These are phyloP conservation scores for Platycheirus albimanus DNA, from an alignment of 2,888 invertebrate species.

Conservation along the genomic window DNA sequence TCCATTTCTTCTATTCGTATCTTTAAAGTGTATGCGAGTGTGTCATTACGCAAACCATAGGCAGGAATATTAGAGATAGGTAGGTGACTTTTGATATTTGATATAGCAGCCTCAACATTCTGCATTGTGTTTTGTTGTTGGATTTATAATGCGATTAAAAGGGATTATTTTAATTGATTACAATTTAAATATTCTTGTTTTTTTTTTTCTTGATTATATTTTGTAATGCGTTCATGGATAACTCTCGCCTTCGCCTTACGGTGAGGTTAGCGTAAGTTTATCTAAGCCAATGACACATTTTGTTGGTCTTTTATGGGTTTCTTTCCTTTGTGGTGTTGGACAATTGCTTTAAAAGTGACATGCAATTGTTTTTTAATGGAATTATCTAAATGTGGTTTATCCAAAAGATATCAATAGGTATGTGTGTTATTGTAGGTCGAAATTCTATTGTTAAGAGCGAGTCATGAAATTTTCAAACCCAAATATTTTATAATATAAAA, in stretches of 20 bases:
- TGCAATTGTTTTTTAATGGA: too few relatives aligned
- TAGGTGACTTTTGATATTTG: conserved; percentile 51
- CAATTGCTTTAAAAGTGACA: background rate
- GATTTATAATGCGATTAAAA: conserved; percentile 72
- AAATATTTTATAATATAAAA: too few relatives aligned
- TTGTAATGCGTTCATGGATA: background rate
- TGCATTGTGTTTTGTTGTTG: conserved; percentile 33
- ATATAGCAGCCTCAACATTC: too few relatives aligned
- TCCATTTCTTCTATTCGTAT: conserved; percentile 38
- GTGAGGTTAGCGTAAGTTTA: too few relatives aligned
- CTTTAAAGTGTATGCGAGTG: conserved; percentile 1
- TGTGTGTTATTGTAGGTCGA: too few relatives aligned
- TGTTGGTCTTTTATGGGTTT: background rate
- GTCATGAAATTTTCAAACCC: too few relatives aligned
- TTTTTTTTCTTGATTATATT: too few relatives aligned
- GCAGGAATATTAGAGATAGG: conserved; percentile 6
- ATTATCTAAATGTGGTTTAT: too few relatives aligned
- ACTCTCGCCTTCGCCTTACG: too few relatives aligned
- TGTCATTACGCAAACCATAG: conserved; percentile 60
- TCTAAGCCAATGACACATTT: background rate
- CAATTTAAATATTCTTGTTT: conserved; percentile 59
- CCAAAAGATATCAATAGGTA: too few relatives aligned
- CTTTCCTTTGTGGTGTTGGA: background rate
- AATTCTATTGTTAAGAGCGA: too few relatives aligned
- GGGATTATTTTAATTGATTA: conserved; percentile 74